These are phyloP conservation scores for Lysandra coridon DNA, from an alignment of 2,888 invertebrate species.

Conservation along the genomic window DNA sequence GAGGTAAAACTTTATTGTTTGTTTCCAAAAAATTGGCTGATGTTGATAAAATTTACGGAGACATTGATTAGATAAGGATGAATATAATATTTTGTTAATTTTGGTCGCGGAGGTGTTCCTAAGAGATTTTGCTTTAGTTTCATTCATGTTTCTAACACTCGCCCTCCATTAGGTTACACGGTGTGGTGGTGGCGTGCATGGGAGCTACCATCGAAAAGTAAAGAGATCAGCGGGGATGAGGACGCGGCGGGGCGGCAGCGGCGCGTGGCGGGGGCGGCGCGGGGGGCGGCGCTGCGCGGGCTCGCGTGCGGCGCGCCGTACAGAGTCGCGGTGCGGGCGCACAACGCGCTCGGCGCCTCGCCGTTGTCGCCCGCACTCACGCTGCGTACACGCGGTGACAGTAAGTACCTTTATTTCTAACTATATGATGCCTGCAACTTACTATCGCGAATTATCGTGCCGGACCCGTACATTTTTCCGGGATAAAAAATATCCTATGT, in stretches of 20 bases:
- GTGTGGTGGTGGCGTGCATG: conserved; percentile 52
- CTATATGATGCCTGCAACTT: too few species aligned
- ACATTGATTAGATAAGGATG: too few species aligned
- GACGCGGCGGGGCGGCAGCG: conserved; percentile 78
- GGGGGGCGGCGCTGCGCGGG: conserved; percentile 79
- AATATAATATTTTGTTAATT: too few species aligned
- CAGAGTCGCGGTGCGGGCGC: conserved; percentile 83
- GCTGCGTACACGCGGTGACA: conserved; percentile 84
- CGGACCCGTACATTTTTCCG: too few species aligned
- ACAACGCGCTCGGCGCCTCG: conserved; percentile 85
- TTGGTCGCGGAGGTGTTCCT: not conserved
- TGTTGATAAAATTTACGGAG: too few species aligned
- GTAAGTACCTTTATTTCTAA: conserved; percentile 44
- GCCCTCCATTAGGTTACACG: conserved; percentile 51
- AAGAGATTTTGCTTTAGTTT: not conserved
- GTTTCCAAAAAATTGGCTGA: too few species aligned
- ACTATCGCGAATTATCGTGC: too few species aligned
- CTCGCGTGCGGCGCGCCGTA: conserved; percentile 87
- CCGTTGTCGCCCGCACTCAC: conserved; percentile 79
- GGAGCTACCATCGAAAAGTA: conserved; percentile 31
- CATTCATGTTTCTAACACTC: not conserved
- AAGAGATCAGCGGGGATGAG: conserved; percentile 48
- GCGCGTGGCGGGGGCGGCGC: conserved; percentile 58
- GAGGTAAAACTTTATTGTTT: too few species aligned
- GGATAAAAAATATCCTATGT: too few species aligned